Evolutionary conservation across 2,113 vertebrate species (phyloP), one percentile per base, ranked within the genome.

Genomic region (Astur gentilis): DNA sequence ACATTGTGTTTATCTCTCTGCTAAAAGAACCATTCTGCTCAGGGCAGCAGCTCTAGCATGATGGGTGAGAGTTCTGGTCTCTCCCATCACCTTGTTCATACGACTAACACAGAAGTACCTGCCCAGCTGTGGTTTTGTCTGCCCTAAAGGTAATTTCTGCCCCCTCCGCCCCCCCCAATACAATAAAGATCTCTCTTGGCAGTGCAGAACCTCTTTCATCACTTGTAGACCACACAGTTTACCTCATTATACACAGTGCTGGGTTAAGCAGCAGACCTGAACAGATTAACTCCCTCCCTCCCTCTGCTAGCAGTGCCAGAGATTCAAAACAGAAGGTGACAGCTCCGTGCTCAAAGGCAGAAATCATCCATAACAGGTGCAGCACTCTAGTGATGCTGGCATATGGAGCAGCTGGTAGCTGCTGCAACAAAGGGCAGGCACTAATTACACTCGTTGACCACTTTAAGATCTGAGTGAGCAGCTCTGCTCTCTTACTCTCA

Each of bases 141-240:
- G 23, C 44, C 78, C 65, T 60, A 62, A 38, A 79, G 9, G 34
- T 36, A 77, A 36, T 21, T 7, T 0, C 1, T 1, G 25, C 25
- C 9, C 11, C 3, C 4, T 21, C 3, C 3, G 2, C 7, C 2
- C 14, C 14, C 3, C 3, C 19, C 36, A 49, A 49, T 49, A 22
- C 7, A 42, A 34, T 13, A 40, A 57, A 52, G 34, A 36, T 54
- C 7, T 72, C 31, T 52, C 23, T 57, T 38, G 66, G 45, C 36
- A 44, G 16, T 23, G 38, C 16, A 65, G 65, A 45, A 45, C 18
- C 19, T 26, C 50, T 75, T 31, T 32, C 25, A 27, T 52, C 66
- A 18, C 32, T 45, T 47, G 32, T 40, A 89, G 61, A 55, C n/a
- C 45, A 64, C 2, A 9, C 11, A 52, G 55, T 49, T 71, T 49